Conservation (phyloP, 2,113 vertebrate genomes). For the Equus quagga region DNA sequence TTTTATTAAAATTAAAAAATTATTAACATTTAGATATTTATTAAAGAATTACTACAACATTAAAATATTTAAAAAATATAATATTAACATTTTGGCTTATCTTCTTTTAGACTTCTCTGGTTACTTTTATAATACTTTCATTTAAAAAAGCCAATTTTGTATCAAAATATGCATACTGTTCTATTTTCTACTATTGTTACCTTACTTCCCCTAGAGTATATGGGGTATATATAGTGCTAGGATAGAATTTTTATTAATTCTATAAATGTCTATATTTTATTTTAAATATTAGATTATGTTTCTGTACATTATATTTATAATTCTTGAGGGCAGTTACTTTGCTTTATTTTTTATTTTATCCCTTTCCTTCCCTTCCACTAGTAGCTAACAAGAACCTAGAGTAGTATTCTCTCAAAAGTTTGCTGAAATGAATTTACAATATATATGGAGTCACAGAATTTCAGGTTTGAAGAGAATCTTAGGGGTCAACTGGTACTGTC, state of each 20-base stretch:
- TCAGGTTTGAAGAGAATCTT: not conserved
- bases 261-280: not conserved
- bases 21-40: not conserved
- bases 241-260: not conserved
- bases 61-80: not conserved
- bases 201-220: not conserved
- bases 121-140: not conserved
- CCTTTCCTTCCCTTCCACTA: not conserved
- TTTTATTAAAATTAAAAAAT: conserved; percentile 15
- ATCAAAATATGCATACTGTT: conserved; percentile 11
- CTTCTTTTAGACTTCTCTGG: conserved; percentile 7
- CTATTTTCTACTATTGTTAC: not conserved
- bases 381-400: not conserved
- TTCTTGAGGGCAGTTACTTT: not conserved
- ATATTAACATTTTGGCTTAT: not conserved
- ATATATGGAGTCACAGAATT: not conserved
- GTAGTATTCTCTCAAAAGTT: not conserved
- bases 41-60: not conserved
- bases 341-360: not conserved
- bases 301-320: not conserved
- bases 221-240: not conserved
- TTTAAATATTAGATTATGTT: conserved; percentile 44
- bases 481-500: not conserved
- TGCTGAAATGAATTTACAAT: not conserved
- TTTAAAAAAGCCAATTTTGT: not conserved